Evolutionary conservation across 2,113 vertebrate species (phyloP).

Genomic region (Istiophorus platypterus): DNA sequence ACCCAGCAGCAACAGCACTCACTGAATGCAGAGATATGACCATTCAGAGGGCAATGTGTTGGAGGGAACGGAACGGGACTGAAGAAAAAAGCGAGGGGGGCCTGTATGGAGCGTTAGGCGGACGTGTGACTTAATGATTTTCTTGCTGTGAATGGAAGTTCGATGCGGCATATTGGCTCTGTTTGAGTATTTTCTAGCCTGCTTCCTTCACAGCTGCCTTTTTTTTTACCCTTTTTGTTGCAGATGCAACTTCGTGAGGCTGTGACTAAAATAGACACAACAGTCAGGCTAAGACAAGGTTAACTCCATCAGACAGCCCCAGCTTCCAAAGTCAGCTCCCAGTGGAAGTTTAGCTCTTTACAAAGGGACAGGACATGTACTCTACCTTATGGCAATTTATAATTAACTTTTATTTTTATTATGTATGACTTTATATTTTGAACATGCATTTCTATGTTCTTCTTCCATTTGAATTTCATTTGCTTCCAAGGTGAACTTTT

Average conservation of each 20-base stretch:
- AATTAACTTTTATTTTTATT: constrained; percentile 1
- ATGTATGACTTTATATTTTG: not conserved
- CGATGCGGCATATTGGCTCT: constrained; percentile 1
- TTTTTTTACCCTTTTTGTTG: not conserved
- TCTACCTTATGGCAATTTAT: not conserved
- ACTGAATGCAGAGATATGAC: constrained; percentile 7
- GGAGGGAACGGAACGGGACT: constrained; percentile 20
- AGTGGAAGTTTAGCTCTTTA: constrained; percentile 1
- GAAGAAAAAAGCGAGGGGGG: constrained; percentile 6
- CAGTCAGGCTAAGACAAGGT: constrained; percentile 50
- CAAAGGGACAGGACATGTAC: not conserved
- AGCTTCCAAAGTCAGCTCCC: constrained; percentile 5
- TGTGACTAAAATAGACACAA: constrained; percentile 53
- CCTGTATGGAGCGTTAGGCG: not conserved
- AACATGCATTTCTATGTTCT: not conserved
- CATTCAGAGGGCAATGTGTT: constrained; percentile 8
- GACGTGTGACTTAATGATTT: constrained; percentile 46
- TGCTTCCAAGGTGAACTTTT: not conserved
- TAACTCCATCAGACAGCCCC: constrained; percentile 52
- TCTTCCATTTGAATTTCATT: not conserved
- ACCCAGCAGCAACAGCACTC: not conserved
- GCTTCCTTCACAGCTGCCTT: not conserved
- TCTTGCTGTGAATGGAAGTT: constrained; percentile 46
- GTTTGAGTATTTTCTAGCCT: constrained; percentile 13
- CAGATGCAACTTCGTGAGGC: constrained; percentile 20